phyloP scores from a whole-genome alignment of 2,113 vertebrate genomes.

The Eudyptes chrysolophus region DNA sequence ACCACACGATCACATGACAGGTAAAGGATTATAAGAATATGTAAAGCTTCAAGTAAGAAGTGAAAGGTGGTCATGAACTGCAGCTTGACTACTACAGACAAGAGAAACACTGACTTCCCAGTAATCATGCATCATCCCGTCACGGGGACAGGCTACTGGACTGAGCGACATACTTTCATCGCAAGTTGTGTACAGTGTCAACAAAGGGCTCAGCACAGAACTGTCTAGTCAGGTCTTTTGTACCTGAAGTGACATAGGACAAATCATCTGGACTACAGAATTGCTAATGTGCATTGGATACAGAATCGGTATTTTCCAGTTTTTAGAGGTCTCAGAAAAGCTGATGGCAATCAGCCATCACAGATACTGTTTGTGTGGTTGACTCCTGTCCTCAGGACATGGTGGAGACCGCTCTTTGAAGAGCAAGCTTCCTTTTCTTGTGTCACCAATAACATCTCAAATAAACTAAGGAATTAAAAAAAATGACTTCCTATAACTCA shows the following conservation, averaged over 20 bases:
- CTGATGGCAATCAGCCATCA: background rate
- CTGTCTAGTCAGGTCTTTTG: background rate
- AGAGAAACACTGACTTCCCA: background rate
- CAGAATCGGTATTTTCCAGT: background rate
- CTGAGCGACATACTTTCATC: fast-evolving
- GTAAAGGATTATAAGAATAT: background rate
- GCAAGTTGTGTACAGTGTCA: too few relatives aligned
- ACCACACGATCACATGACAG: background rate
- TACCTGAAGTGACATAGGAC: background rate
- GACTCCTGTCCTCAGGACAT: background rate
- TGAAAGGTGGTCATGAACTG: background rate
- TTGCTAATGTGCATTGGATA: background rate
- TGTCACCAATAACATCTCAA: background rate
- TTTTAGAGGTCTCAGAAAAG: background rate
- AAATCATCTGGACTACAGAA: background rate
- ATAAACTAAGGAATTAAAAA: background rate
- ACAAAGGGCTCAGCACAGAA: background rate
- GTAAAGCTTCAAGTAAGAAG: background rate
- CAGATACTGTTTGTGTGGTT: background rate
- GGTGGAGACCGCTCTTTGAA: background rate
- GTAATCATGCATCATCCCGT: fast-evolving
- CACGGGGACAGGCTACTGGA: background rate
- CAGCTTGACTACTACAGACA: background rate
- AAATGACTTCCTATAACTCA: background rate
- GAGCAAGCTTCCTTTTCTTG: background rate